Evolutionary conservation across 2,113 vertebrate genomes (phyloP).

Genomic region (Xiphophorus couchianus): DNA sequence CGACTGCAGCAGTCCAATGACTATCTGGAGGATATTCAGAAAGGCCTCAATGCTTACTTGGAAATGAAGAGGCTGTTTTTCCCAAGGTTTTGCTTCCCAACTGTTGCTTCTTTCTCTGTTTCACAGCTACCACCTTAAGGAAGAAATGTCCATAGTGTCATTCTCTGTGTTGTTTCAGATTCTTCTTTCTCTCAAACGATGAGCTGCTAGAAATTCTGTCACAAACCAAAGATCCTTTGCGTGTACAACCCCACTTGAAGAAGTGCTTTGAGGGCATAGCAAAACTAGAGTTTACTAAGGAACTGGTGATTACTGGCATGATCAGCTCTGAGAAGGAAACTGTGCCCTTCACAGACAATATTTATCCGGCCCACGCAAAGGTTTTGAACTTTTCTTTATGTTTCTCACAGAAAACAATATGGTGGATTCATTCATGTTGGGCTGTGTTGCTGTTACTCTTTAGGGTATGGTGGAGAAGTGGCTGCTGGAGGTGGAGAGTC

Average conservation of each 20-base stretch:
- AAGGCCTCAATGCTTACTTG: conserved; percentile 88
- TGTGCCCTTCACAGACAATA: conserved; percentile 83
- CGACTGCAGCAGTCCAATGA: conserved; percentile 87
- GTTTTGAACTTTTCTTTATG: conserved; percentile 62
- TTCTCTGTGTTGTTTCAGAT: conserved; percentile 73
- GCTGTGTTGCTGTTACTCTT: neutral
- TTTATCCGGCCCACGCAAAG: conserved; percentile 86
- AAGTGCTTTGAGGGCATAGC: conserved; percentile 96
- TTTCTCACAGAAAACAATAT: neutral
- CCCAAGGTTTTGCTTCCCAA: conserved; percentile 81
- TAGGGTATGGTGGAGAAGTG: conserved; percentile 97
- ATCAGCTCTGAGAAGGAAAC: conserved; percentile 92
- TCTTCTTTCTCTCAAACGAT: conserved; percentile 94
- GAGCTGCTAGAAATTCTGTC: conserved; percentile 93
- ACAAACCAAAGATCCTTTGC: conserved; percentile 91
- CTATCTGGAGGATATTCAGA: conserved; percentile 90
- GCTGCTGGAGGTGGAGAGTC: conserved; percentile 89
- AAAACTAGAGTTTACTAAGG: conserved; percentile 85
- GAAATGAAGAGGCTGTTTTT: conserved; percentile 94
- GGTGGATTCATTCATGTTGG: neutral
- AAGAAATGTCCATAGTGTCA: too few relatives aligned
- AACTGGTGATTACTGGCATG: conserved; percentile 87
- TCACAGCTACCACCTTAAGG: too few relatives aligned
- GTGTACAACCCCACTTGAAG: conserved; percentile 92
- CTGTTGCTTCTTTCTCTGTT: too few relatives aligned